Conservation (phyloP, 2,888 invertebrate species). For the Notodonta dromedarius region DNA sequence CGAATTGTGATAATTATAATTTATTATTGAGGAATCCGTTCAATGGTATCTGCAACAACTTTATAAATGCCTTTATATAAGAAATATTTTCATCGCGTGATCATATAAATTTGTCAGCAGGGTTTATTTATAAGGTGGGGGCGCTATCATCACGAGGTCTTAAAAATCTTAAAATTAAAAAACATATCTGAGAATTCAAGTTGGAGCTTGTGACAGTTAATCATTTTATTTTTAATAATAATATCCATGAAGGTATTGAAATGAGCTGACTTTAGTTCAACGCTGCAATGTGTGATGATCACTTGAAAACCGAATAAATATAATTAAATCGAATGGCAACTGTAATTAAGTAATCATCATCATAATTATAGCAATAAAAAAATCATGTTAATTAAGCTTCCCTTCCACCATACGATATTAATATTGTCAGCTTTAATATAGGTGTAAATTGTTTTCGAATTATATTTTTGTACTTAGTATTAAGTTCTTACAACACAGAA, state of each 20-base stretch:
- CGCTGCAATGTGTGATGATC: conserved; percentile 21
- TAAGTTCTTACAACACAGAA: conserved; percentile 45
- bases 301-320: neutral
- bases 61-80: too few relatives aligned
- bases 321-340: too few relatives aligned
- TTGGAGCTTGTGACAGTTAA: too few relatives aligned
- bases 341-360: neutral
- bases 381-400: conserved; percentile 19
- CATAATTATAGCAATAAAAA: conserved; percentile 12
- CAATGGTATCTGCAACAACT: conserved; percentile 9
- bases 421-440: conserved; percentile 73
- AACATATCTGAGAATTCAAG: too few relatives aligned
- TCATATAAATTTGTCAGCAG: too few relatives aligned
- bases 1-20: conserved; percentile 37
- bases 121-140: too few relatives aligned
- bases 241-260: conserved; percentile 11
- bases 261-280: conserved; percentile 23
- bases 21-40: conserved; percentile 14
- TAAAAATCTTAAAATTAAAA: too few relatives aligned
- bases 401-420: conserved; percentile 51
- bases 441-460: conserved; percentile 63
- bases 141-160: too few relatives aligned
- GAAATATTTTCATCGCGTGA: too few relatives aligned
- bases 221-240: too few relatives aligned
- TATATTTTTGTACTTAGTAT: conserved; percentile 71